A percentile compares a stretch with the other conserved stretches of the same genome.
phyloP scores from a whole-genome alignment of 2,888 invertebrate genomes.

The Ceramica pisi region DNA sequence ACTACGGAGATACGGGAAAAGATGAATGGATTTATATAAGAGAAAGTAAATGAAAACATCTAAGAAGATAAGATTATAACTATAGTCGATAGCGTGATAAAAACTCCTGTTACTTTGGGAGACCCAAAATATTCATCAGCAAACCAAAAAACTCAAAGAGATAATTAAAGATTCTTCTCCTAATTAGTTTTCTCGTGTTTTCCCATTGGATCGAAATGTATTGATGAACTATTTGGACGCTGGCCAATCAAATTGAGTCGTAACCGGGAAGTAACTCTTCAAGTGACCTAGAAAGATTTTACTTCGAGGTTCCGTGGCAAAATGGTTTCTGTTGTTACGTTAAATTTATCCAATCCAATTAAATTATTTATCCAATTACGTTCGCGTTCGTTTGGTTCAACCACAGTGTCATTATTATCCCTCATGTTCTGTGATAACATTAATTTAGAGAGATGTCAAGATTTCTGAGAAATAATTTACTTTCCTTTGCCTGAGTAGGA shows the following conservation, averaged over 20 bases:
- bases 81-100: neutral
- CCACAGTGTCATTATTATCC: slow-evolving; percentile 5
- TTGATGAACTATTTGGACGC: slow-evolving; percentile 64
- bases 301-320: slow-evolving; percentile 2
- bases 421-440: slow-evolving; percentile 12
- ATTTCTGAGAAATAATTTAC: slow-evolving; percentile 18
- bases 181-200: slow-evolving; percentile 56
- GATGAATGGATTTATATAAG: slow-evolving; percentile 12
- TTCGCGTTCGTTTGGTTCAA: slow-evolving; percentile 7
- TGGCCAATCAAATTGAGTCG: slow-evolving; percentile 60
- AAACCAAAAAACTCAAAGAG: slow-evolving; percentile 23
- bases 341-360: slow-evolving; percentile 21
- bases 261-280: slow-evolving; percentile 35
- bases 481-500: neutral
- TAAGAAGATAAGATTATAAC: neutral
- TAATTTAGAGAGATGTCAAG: neutral
- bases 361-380: slow-evolving; percentile 19
- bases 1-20: slow-evolving; percentile 11
- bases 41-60: slow-evolving; percentile 5
- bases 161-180: slow-evolving; percentile 44
- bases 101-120: neutral
- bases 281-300: slow-evolving; percentile 38
- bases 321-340: slow-evolving; percentile 25
- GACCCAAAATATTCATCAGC: slow-evolving; percentile 12
- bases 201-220: slow-evolving; percentile 45